A percentile compares a stretch with the other conserved stretches of the same genome.
phyloP scores from a whole-genome alignment of 1,140 invertebrate species.

The Drosophila nebulosa region DNA sequence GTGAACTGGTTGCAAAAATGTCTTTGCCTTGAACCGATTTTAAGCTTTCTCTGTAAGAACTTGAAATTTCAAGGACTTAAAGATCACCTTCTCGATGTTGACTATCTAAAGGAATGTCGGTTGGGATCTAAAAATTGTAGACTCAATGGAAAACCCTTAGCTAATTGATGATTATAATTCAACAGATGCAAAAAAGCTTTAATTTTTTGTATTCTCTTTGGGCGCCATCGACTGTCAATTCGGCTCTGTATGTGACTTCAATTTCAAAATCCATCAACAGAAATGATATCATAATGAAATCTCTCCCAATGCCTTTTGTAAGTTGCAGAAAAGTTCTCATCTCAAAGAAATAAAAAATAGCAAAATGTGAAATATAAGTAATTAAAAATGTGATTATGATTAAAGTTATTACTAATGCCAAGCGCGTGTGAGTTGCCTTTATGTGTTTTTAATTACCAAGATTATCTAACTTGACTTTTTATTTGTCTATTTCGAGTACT shows the following conservation, averaged over 20 bases:
- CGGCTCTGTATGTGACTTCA: background rate
- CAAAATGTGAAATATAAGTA: background rate
- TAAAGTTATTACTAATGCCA: background rate
- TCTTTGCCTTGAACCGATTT: no score
- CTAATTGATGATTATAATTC: no score
- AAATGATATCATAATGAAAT: slow-evolving; percentile 3
- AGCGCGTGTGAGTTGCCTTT: background rate
- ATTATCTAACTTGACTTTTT: background rate
- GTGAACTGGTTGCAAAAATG: no score
- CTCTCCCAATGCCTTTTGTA: background rate
- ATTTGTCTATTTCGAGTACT: background rate
- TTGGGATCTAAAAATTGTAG: no score
- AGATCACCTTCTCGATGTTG: no score
- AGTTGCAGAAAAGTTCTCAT: background rate
- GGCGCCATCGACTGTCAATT: background rate
- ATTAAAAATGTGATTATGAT: slow-evolving; percentile 1
- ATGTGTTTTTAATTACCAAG: slow-evolving; percentile 2
- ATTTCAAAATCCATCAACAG: background rate
- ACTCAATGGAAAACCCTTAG: no score
- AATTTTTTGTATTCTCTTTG: background rate
- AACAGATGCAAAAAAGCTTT: no score
- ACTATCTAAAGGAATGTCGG: no score
- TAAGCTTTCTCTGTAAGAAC: no score
- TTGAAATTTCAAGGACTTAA: no score
- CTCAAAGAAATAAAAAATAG: background rate